A percentile compares a stretch with the other conserved stretches of the same genome.
Evolutionary conservation across 2,888 invertebrate genomes (phyloP).

Genomic region (Asteroscopus sphinx): DNA sequence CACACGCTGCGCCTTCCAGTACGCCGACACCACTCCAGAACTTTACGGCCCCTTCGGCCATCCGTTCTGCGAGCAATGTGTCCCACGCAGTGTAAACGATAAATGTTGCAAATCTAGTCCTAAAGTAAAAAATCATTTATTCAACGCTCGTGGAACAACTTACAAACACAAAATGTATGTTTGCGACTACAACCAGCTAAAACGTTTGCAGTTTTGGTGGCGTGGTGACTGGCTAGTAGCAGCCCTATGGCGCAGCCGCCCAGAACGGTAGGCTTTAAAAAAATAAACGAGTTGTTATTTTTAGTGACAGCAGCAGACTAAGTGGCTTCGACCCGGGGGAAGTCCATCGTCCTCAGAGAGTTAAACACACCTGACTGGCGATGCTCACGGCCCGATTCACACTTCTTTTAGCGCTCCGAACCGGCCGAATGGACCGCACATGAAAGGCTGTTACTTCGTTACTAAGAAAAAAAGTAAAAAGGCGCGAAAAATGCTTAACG

Average conservation of each 20-base stretch:
- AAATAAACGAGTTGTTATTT: conserved; percentile 79
- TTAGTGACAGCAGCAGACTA: conserved; percentile 81
- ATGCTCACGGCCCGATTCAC: conserved; percentile 83
- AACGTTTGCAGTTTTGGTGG: conserved; percentile 57
- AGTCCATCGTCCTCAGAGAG: conserved; percentile 75
- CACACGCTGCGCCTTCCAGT: too few relatives aligned
- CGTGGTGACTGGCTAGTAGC: background rate
- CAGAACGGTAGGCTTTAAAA: conserved; percentile 72
- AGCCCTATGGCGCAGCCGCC: conserved; percentile 49
- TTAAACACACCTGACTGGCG: conserved; percentile 83
- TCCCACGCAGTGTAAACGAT: conserved; percentile 39
- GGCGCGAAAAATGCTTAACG: conserved; percentile 64
- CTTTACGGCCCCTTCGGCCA: too few relatives aligned
- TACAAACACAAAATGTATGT: conserved; percentile 52
- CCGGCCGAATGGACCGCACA: conserved; percentile 85
- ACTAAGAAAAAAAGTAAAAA: conserved; percentile 75
- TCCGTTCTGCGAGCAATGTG: too few relatives aligned
- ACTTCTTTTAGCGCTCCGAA: conserved; percentile 83
- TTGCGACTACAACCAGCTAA: conserved; percentile 54
- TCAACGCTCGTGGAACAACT: conserved; percentile 46
- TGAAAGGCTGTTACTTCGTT: conserved; percentile 83
- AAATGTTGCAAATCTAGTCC: conserved; percentile 55
- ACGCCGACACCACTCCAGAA: too few relatives aligned
- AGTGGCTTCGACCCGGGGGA: conserved; percentile 74
- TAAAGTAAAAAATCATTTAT: conserved; percentile 56